A percentile compares a stretch with the other conserved stretches of the same genome.
Conservation (phyloP, 2,888 invertebrate genomes). For the Tetrapedia diversipes region DNA sequence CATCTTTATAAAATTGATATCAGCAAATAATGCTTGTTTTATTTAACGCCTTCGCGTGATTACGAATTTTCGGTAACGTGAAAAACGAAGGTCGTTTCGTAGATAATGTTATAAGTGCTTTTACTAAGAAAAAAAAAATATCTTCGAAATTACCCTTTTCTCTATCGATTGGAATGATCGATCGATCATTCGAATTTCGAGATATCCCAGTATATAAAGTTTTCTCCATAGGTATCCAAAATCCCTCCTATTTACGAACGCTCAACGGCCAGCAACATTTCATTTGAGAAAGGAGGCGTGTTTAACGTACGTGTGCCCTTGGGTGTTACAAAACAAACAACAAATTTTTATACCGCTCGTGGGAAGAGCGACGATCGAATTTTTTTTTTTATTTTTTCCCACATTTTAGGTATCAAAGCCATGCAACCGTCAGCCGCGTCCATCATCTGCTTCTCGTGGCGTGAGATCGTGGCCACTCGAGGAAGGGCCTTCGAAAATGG, state of each 20-base stretch:
- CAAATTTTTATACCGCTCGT: no score
- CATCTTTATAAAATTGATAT: constrained; percentile 11
- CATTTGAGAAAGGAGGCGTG: constrained; percentile 79
- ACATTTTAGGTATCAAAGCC: constrained; percentile 71
- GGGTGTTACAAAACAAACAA: neutral
- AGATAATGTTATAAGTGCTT: no score
- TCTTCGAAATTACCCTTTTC: neutral
- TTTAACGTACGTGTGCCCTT: constrained; percentile 74
- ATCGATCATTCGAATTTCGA: no score
- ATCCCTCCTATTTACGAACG: constrained; percentile 81
- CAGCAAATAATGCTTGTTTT: constrained; percentile 1
- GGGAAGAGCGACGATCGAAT: no score
- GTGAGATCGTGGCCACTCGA: constrained; percentile 77
- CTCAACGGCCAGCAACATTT: constrained; percentile 82
- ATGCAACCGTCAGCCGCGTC: constrained; percentile 77
- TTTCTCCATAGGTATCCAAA: constrained; percentile 75
- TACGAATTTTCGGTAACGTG: neutral
- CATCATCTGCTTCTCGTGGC: constrained; percentile 81
- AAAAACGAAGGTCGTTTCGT: neutral
- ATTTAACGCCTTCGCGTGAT: neutral
- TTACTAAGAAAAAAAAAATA: neutral
- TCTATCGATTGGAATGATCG: neutral
- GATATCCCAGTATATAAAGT: neutral
- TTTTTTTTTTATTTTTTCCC: no score
- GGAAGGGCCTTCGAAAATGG: constrained; percentile 67